Evolutionary conservation across 2,888 invertebrate species (phyloP).

Genomic region (Acrobasis repandana): DNA sequence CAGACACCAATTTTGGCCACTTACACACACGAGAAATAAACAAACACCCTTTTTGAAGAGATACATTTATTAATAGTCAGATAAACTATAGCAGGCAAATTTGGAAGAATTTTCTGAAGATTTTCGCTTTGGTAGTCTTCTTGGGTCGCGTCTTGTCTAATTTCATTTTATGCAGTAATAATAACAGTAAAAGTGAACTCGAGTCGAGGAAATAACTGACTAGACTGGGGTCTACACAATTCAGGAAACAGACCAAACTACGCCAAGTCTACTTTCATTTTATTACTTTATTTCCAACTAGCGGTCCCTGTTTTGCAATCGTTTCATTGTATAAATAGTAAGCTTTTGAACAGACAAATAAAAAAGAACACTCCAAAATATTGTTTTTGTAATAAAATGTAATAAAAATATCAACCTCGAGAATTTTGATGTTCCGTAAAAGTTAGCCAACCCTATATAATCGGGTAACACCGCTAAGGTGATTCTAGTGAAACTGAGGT

Average conservation of each 20-base stretch:
- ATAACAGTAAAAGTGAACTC: conserved; percentile 5
- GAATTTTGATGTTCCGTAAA: neutral
- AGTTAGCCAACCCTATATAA: neutral
- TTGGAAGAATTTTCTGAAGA: neutral
- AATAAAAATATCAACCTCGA: too few species aligned
- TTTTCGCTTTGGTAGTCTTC: neutral
- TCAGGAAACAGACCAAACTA: neutral
- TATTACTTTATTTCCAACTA: neutral
- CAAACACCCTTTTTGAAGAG: too few species aligned
- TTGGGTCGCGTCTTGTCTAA: neutral
- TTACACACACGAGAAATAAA: too few species aligned
- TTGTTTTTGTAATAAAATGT: too few species aligned
- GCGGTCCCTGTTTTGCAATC: too few species aligned
- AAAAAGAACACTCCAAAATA: too few species aligned
- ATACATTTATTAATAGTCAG: too few species aligned
- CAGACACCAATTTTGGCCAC: too few species aligned
- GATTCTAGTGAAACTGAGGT: neutral
- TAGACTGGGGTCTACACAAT: neutral
- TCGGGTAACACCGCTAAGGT: neutral
- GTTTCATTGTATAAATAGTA: too few species aligned
- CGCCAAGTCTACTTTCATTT: neutral
- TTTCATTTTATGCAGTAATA: neutral
- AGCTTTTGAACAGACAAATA: too few species aligned
- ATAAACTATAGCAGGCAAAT: neutral
- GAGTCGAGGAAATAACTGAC: conserved; percentile 2